phyloP scores from a whole-genome alignment of 2,888 invertebrate genomes.

The Criorhina ranunculi region DNA sequence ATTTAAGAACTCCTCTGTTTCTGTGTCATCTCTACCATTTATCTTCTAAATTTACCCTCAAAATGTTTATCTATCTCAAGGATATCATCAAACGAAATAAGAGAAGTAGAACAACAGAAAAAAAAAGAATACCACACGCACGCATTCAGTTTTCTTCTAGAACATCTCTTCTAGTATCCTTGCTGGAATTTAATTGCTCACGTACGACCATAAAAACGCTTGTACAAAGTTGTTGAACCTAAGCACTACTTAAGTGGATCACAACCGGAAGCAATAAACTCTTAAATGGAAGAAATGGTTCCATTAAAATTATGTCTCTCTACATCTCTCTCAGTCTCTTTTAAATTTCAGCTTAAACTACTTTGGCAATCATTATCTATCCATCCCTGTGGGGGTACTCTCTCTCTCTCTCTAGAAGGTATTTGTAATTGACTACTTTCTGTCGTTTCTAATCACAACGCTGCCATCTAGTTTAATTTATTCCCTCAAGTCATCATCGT shows the following conservation, averaged over 20 bases:
- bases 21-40: constrained; percentile 5
- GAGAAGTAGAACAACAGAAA: background rate
- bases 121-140: constrained; percentile 20
- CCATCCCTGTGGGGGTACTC: background rate
- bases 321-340: background rate
- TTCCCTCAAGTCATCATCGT: constrained; percentile 45
- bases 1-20: constrained; percentile 3
- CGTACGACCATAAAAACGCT: constrained; percentile 58
- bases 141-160: constrained; percentile 7
- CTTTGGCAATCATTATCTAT: background rate
- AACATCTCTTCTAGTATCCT: constrained; percentile 34
- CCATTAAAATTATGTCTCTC: constrained; percentile 53
- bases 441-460: constrained; percentile 53
- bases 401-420: background rate
- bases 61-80: constrained; percentile 49
- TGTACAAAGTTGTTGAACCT: constrained; percentile 69
- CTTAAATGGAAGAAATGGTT: constrained; percentile 44
- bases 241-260: constrained; percentile 76
- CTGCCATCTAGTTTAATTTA: constrained; percentile 49
- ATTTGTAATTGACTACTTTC: constrained; percentile 50
- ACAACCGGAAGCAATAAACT: constrained; percentile 74
- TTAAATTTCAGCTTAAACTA: constrained; percentile 29
- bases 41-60: constrained; percentile 27
- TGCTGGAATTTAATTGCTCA: constrained; percentile 66
- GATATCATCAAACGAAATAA: constrained; percentile 30